Conservation (phyloP, 2,113 vertebrate species). For the Bujurquina vittata region DNA sequence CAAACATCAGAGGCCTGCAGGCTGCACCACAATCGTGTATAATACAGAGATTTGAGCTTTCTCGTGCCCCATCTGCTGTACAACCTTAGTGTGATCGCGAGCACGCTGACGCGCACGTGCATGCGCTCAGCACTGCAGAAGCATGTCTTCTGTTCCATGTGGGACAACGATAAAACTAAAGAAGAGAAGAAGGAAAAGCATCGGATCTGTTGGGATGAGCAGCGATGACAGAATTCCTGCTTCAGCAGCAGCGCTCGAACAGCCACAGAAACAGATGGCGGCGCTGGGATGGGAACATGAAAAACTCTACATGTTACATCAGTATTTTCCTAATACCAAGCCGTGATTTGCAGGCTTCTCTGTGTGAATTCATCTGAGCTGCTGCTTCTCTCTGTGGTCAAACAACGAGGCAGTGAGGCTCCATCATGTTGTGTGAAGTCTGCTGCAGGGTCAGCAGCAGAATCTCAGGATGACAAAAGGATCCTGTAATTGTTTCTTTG, state of each 20-base stretch:
- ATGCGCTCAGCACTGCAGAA: too few relatives aligned
- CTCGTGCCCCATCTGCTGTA: too few relatives aligned
- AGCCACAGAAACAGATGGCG: slow-evolving; percentile 55
- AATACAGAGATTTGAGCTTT: too few relatives aligned
- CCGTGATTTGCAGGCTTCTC: not conserved
- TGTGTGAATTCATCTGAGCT: not conserved
- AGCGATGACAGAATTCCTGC: not conserved
- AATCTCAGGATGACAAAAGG: not conserved
- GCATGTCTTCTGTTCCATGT: too few relatives aligned
- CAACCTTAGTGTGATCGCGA: too few relatives aligned
- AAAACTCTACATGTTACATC: not conserved
- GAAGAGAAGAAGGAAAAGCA: not conserved
- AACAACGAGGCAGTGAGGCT: slow-evolving; percentile 25
- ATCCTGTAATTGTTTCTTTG: slow-evolving; percentile 19
- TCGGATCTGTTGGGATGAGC: not conserved
- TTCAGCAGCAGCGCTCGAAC: not conserved
- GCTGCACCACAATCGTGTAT: too few relatives aligned
- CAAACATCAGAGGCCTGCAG: too few relatives aligned
- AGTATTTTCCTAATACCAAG: not conserved
- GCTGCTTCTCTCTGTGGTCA: not conserved
- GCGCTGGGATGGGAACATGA: not conserved
- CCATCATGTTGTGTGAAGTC: not conserved
- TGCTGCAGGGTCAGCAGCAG: not conserved
- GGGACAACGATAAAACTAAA: too few relatives aligned
- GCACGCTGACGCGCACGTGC: too few relatives aligned